Percentiles rank a stretch among this genome's conserved stretches.
Conservation (phyloP, 2,888 invertebrate genomes). For the Chalcis sispes region DNA sequence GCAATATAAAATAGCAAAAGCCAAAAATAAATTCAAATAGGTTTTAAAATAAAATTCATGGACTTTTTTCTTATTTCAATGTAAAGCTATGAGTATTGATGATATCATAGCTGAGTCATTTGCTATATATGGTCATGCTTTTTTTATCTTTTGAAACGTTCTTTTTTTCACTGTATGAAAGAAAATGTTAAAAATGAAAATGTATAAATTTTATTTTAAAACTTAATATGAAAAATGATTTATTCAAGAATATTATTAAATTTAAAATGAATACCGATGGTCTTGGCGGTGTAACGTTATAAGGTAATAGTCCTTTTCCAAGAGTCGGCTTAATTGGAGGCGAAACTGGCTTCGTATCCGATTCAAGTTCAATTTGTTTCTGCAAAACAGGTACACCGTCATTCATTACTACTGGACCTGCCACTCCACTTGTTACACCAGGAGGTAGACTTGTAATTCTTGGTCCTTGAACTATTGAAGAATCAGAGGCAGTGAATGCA, state of each 20-base stretch:
- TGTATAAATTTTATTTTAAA: neutral
- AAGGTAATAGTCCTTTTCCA: slow-evolving; percentile 87
- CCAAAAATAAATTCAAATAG: no score
- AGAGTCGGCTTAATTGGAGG: slow-evolving; percentile 69
- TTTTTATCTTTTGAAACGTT: no score
- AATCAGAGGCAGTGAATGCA: slow-evolving; percentile 64
- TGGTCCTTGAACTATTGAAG: slow-evolving; percentile 65
- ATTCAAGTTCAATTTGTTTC: slow-evolving; percentile 65
- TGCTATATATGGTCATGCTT: no score
- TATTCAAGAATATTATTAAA: neutral
- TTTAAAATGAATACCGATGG: slow-evolving; percentile 79
- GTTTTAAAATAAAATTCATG: no score
- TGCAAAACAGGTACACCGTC: slow-evolving; percentile 71
- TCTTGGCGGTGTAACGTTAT: slow-evolving; percentile 91
- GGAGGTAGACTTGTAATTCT: slow-evolving; percentile 73
- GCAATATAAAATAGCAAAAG: no score
- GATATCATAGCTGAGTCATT: no score
- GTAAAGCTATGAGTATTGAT: no score
- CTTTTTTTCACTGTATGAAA: neutral
- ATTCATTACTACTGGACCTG: slow-evolving; percentile 71
- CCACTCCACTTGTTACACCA: slow-evolving; percentile 72
- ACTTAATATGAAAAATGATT: neutral
- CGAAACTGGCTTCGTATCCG: slow-evolving; percentile 64
- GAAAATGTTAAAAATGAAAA: neutral
- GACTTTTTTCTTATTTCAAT: no score